A percentile compares a stretch with the other conserved stretches of the same genome.
These are phyloP conservation scores for Chironomus tentans DNA, from an alignment of 2,888 invertebrate genomes.

Conservation along the genomic window DNA sequence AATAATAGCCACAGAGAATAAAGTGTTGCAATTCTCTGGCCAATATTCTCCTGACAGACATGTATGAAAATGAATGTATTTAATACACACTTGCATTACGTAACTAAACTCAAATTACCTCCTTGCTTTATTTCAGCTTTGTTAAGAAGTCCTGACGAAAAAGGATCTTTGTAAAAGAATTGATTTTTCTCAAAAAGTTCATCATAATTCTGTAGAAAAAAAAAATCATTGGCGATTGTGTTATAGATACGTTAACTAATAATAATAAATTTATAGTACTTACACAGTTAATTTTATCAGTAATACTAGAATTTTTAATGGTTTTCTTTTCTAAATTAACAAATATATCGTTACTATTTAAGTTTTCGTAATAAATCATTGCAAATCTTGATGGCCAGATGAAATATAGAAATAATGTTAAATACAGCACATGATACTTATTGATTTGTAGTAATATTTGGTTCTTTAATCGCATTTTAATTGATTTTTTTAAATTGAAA, in stretches of 20 bases:
- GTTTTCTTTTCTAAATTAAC: conserved; percentile 41
- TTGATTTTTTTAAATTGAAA: no score
- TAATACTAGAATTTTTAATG: conserved; percentile 43
- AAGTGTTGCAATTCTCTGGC: conserved; percentile 38
- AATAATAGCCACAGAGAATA: conserved; percentile 67
- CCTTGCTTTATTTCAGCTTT: conserved; percentile 32
- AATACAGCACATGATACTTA: neutral
- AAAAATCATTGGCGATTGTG: neutral
- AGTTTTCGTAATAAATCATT: conserved; percentile 42
- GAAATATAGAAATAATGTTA: conserved; percentile 28
- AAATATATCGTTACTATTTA: conserved; percentile 43
- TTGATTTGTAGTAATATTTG: conserved; percentile 6
- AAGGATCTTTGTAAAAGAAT: conserved; percentile 30
- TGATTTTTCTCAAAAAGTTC: conserved; percentile 35
- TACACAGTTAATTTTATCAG: conserved; percentile 11
- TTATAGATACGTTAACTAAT: conserved; percentile 28
- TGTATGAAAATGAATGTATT: neutral
- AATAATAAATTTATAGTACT: neutral
- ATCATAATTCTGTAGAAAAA: conserved; percentile 36
- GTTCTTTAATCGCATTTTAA: neutral
- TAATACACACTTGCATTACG: neutral
- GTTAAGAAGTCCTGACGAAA: conserved; percentile 28
- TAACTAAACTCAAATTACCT: conserved; percentile 32
- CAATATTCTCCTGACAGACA: conserved; percentile 33
- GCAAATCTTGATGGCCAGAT: conserved; percentile 38